phyloP scores from a whole-genome alignment of 2,113 vertebrate genomes.

The Caranx melampygus region DNA sequence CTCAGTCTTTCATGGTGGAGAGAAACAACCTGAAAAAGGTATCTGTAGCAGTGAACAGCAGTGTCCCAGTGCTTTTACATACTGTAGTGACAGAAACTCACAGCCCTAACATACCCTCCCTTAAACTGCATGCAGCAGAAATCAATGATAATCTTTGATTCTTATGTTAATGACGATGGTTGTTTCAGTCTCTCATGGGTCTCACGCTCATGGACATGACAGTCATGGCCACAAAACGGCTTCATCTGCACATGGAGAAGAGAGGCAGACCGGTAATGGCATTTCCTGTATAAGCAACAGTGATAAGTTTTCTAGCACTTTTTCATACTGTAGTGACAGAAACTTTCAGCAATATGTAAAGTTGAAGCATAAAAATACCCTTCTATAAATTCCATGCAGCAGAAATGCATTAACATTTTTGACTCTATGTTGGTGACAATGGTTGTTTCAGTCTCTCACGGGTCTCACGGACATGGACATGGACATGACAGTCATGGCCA shows the following conservation, averaged over 20 bases:
- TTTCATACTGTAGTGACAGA: neutral
- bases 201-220: neutral
- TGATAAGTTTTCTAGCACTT: neutral
- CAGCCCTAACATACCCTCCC: too few relatives aligned
- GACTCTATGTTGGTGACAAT: neutral
- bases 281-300: neutral
- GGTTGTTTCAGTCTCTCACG: conserved; percentile 7
- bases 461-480: neutral
- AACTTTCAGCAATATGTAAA: too few relatives aligned
- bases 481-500: conserved; percentile 10
- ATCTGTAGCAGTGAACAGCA: neutral
- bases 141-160: neutral
- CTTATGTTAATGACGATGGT: neutral
- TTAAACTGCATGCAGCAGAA: too few relatives aligned
- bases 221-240: neutral
- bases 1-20: neutral
- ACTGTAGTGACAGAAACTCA: neutral
- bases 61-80: neutral
- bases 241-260: neutral
- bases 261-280: neutral
- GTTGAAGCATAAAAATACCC: neutral
- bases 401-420: neutral
- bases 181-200: too few relatives aligned
- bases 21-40: neutral
- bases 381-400: neutral